Base-by-base conservation (phyloP, 2,888 invertebrate species). In the Panopea generosa region DNA sequence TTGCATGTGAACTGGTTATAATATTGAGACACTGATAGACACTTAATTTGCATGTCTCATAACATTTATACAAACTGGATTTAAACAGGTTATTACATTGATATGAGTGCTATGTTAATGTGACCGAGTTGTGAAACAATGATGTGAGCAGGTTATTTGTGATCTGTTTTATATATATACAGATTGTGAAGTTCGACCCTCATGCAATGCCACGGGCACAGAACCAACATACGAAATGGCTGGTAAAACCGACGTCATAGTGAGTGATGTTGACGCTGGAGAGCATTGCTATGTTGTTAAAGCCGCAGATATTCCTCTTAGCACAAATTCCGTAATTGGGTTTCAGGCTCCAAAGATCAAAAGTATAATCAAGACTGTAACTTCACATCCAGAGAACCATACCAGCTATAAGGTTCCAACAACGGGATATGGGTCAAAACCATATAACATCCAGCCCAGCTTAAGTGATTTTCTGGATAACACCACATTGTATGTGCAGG, bases 261-360 rank as follows among this genome's bases (percentile, higher is more conserved):
- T 4, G 33, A 33, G 11, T 11, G 6, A 33, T 33, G 33, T 11
- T 11, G 6, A 33, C 33, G 33, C 11, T 11, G 79, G 80, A 14
- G 61, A 68, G 11, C 68, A 60, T 3, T 66, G 38, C 16, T 73
- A 50, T 47, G 57, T 59, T 0, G 68, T 82, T 4, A 40, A 50
- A 14, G 76, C 69, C 0, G 67, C 49, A 22, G 77, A 70, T 24
- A 72, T 83, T 14, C 29, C 47, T 3, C 78, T 86, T 0, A 40
- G 83, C n/a, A 62, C 69, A 29, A 52, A 71, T 26, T 87, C 88
- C 75, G 49, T 89, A 22, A 53, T 89, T 24, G 89, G 83, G 2
- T 76, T 87, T 20, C 83, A 87, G 72, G 67, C 66, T 29, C 66
- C 69, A 6, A 55, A 26, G 7, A 57, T 65, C 11, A 53, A 55